Evolutionary conservation across 2,888 invertebrate genomes (phyloP).

Genomic region (Allolobophora icterica): DNA sequence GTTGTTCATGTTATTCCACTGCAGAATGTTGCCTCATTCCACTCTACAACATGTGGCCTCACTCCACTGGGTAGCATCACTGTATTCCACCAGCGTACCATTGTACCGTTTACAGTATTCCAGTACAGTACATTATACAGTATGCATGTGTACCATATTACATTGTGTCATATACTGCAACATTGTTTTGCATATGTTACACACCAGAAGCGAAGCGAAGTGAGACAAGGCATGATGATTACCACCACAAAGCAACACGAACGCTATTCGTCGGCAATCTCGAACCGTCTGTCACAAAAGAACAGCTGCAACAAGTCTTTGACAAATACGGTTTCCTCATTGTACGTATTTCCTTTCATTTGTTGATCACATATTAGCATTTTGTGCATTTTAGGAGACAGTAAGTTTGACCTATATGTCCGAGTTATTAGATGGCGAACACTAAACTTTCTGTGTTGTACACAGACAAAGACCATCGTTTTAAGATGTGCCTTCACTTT

Average conservation of each 20-base stretch:
- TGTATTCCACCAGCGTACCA: not conserved
- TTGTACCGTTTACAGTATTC: not conserved
- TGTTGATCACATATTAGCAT: not conserved
- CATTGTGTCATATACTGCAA: not conserved
- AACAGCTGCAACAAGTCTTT: conserved; percentile 88
- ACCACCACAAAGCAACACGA: conserved; percentile 93
- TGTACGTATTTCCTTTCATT: conserved; percentile 68
- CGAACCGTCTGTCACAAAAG: conserved; percentile 89
- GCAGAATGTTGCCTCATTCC: too few relatives aligned
- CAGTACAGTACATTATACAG: too few relatives aligned
- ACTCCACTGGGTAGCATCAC: too few relatives aligned
- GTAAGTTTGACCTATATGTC: too few relatives aligned
- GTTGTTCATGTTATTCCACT: too few relatives aligned
- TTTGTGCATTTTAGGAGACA: not conserved
- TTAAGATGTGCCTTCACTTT: too few relatives aligned
- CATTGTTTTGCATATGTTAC: not conserved
- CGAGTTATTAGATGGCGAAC: too few relatives aligned
- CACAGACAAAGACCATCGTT: too few relatives aligned
- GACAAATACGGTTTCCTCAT: conserved; percentile 95
- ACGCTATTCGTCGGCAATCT: conserved; percentile 95
- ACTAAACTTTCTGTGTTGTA: too few relatives aligned
- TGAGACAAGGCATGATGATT: conserved; percentile 81
- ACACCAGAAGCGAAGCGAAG: not conserved
- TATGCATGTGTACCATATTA: not conserved
- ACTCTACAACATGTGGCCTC: too few relatives aligned